These are phyloP conservation scores for Lethrus apterus DNA, from an alignment of 1,140 invertebrate species.

Conservation along the genomic window DNA sequence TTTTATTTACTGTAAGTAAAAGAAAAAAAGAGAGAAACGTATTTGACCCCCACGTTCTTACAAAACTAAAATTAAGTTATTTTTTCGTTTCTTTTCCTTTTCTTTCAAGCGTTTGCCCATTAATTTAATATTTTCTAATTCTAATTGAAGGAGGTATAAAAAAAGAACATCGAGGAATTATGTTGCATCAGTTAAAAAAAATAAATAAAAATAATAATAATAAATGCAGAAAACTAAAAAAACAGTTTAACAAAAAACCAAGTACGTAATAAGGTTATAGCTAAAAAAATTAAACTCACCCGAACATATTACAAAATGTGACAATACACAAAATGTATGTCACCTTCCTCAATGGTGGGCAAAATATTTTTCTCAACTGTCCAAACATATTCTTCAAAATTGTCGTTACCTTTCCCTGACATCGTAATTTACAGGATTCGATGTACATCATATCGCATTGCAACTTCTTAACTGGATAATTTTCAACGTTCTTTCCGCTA, in stretches of 20 bases:
- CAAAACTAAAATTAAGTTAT: too few species aligned
- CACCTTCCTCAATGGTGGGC: conserved; percentile 46
- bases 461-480: conserved; percentile 42
- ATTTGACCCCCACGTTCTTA: too few species aligned
- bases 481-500: conserved; percentile 42
- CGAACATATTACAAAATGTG: conserved; percentile 61
- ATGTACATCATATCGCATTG: conserved; percentile 9
- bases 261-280: background rate
- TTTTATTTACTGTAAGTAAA: too few species aligned
- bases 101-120: too few species aligned
- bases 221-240: background rate
- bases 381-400: conserved; percentile 45
- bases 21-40: too few species aligned
- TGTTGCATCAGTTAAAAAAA: too few species aligned
- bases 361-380: conserved; percentile 48
- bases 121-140: too few species aligned
- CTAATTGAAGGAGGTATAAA: too few species aligned
- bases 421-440: conserved; percentile 10
- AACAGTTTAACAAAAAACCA: conserved; percentile 4
- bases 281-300: conserved; percentile 49
- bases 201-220: background rate
- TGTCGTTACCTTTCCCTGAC: conserved; percentile 37
- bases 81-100: too few species aligned
- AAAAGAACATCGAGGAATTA: too few species aligned
- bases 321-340: conserved; percentile 49